phyloP scores from a whole-genome alignment of 2,797 vertebrate species.

The Diplodus puntazzo region DNA sequence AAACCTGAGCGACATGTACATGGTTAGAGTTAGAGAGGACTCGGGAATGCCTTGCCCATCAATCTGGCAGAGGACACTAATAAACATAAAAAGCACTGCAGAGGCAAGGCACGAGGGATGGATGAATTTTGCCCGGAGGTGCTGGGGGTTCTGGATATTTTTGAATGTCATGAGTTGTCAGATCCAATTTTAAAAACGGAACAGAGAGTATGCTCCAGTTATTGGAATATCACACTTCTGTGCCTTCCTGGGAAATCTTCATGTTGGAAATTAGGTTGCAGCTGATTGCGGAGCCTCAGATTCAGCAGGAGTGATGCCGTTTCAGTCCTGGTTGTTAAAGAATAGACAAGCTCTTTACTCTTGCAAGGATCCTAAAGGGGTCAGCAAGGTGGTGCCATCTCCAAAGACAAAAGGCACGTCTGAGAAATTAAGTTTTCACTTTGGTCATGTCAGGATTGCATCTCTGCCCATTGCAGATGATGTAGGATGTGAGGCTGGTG shows the following conservation, averaged over 20 bases:
- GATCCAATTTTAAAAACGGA: neutral
- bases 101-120: neutral
- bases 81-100: neutral
- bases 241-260: neutral
- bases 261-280: neutral
- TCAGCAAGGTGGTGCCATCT: neutral
- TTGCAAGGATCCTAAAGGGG: too few relatives aligned
- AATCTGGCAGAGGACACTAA: neutral
- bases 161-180: neutral
- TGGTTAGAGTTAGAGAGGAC: neutral
- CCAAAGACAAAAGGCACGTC: neutral
- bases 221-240: neutral
- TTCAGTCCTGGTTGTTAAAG: neutral
- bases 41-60: neutral
- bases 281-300: neutral
- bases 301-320: neutral
- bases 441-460: neutral
- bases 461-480: constrained; percentile 1
- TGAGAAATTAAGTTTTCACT: neutral
- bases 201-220: neutral
- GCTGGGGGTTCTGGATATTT: constrained; percentile 3
- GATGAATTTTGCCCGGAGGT: neutral
- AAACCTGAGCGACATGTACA: neutral
- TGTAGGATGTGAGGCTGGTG: neutral
- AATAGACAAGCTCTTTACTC: neutral